Conservation (phyloP, 2,797 vertebrate genomes). For the Ataeniobius toweri region DNA sequence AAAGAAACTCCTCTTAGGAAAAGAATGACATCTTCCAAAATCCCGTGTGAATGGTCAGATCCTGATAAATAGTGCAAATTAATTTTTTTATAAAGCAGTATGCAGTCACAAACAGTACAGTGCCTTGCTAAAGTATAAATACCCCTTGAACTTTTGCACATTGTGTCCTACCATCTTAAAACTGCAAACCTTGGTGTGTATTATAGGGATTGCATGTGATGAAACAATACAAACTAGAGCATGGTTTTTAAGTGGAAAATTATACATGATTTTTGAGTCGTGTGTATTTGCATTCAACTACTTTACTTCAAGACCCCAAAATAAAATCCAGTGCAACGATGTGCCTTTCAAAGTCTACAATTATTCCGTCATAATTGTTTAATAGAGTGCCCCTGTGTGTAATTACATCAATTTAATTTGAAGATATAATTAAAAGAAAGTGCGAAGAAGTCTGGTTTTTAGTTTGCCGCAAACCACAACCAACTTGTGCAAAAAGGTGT, state of each 20-base stretch:
- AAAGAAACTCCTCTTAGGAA: constrained; percentile 12
- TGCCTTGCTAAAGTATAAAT: not conserved
- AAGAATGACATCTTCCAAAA: constrained; percentile 13
- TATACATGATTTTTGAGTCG: not conserved
- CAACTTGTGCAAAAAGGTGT: too few relatives aligned
- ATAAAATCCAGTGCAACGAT: too few relatives aligned
- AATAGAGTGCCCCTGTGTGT: too few relatives aligned
- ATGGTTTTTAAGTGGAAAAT: not conserved
- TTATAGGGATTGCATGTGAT: not conserved
- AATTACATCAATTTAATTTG: too few relatives aligned
- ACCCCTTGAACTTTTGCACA: not conserved
- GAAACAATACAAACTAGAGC: not conserved
- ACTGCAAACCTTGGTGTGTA: not conserved
- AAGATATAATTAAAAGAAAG: not conserved
- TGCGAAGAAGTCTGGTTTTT: too few relatives aligned
- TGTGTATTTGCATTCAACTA: too few relatives aligned
- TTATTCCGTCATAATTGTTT: too few relatives aligned
- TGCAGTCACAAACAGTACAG: not conserved
- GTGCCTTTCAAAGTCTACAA: too few relatives aligned
- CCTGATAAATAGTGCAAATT: not conserved
- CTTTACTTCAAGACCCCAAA: too few relatives aligned
- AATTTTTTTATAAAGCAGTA: not conserved
- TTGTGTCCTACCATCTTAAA: not conserved
- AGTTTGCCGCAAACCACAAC: too few relatives aligned
- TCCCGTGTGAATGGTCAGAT: not conserved